Conservation (phyloP, 2,113 vertebrate species). For the Odontophorus gujanensis region DNA sequence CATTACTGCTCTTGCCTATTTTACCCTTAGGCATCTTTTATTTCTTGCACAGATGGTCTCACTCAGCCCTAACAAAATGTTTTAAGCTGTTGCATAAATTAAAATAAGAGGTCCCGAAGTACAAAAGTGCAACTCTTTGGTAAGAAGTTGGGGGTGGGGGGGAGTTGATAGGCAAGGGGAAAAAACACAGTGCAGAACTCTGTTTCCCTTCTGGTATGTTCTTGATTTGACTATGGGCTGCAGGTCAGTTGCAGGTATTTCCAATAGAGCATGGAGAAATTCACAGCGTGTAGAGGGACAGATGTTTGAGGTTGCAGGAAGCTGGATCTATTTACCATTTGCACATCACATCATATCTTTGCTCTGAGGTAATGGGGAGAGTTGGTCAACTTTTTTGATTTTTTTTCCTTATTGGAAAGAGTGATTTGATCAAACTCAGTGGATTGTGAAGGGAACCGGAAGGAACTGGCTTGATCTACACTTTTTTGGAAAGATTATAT, state of each 20-base stretch:
- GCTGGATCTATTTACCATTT: not conserved
- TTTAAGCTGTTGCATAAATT: conserved; percentile 84
- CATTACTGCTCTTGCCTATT: conserved; percentile 76
- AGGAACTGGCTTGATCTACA: not conserved
- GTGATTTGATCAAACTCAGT: not conserved
- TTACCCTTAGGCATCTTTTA: conserved; percentile 82
- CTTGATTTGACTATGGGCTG: not conserved
- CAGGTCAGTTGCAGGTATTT: not conserved
- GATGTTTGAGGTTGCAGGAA: not conserved
- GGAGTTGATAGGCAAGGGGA: not conserved
- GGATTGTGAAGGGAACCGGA: not conserved
- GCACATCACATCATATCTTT: not conserved
- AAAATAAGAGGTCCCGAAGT: conserved; percentile 77
- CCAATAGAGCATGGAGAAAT: not conserved
- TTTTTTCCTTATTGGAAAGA: not conserved
- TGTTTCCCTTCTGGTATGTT: not conserved
- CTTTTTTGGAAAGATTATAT: not conserved
- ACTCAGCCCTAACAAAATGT: conserved; percentile 84
- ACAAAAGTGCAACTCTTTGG: conserved; percentile 70
- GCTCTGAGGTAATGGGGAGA: not conserved
- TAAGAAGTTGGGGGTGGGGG: not conserved
- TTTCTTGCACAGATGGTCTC: conserved; percentile 84
- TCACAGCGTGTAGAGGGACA: accelerated
- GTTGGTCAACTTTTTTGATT: not conserved
- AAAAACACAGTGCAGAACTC: not conserved